These are phyloP conservation scores for Netelia inedita DNA, from an alignment of 2,888 invertebrate species.

Conservation along the genomic window DNA sequence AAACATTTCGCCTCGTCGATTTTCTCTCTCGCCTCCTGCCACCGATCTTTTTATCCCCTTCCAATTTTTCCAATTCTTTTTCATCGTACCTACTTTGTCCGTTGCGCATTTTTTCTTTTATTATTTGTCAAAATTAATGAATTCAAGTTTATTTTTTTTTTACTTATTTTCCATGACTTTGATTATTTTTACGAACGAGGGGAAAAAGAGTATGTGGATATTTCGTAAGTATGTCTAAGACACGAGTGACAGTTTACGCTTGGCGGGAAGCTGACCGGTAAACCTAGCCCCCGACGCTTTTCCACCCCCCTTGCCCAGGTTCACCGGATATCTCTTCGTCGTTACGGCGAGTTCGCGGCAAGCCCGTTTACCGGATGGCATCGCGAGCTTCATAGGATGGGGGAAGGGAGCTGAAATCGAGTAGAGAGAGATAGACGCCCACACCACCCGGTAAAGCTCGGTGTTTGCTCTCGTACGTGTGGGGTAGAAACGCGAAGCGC, in stretches of 20 bases:
- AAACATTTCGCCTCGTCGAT: constrained; percentile 77
- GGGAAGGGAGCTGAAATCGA: constrained; percentile 29
- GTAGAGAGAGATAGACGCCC: constrained; percentile 73
- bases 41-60: constrained; percentile 55
- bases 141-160: too few relatives aligned
- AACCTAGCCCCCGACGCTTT: constrained; percentile 29
- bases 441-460: constrained; percentile 75
- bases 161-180: too few relatives aligned
- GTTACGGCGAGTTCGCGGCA: constrained; percentile 65
- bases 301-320: constrained; percentile 33
- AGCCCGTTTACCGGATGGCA: constrained; percentile 66
- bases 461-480: constrained; percentile 58
- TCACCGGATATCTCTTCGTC: constrained; percentile 67
- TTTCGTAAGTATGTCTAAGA: constrained; percentile 9
- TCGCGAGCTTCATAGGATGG: constrained; percentile 23
- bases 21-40: constrained; percentile 45
- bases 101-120: not conserved
- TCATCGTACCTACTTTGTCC: constrained; percentile 7
- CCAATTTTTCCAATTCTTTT: not conserved
- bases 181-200: too few relatives aligned
- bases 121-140: too few relatives aligned
- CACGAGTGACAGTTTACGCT: constrained; percentile 30
- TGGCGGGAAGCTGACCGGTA: constrained; percentile 51
- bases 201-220: not conserved
- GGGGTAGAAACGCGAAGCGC: constrained; percentile 63